A percentile compares a stretch with the other conserved stretches of the same genome.
Conservation (phyloP, 2,888 invertebrate species). For the Sinotaia quadrata region DNA sequence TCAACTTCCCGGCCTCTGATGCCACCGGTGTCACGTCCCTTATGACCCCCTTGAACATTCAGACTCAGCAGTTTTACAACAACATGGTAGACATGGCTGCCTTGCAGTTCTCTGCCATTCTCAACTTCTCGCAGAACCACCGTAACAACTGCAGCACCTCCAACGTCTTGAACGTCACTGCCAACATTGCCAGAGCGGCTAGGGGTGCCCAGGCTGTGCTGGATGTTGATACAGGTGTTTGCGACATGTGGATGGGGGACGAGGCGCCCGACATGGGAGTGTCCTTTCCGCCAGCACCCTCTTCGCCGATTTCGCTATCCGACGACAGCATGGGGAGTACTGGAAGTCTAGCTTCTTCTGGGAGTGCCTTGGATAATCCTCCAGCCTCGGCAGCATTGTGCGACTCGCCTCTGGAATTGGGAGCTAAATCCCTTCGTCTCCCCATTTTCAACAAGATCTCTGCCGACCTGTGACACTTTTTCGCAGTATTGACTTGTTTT, state of each 20-base stretch:
- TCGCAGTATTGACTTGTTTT: too few relatives aligned
- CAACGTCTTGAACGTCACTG: constrained; percentile 2
- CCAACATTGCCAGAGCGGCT: constrained; percentile 1
- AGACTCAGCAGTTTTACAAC: constrained; percentile 47
- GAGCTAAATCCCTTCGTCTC: constrained; percentile 55
- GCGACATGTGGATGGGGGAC: constrained; percentile 1
- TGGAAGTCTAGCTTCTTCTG: constrained; percentile 33
- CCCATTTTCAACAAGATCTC: constrained; percentile 61
- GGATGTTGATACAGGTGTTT: too few relatives aligned
- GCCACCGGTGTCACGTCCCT: constrained; percentile 25
- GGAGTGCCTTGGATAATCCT: constrained; percentile 29
- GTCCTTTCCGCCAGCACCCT: constrained; percentile 42
- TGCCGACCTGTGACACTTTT: constrained; percentile 31
- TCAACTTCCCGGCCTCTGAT: constrained; percentile 38
- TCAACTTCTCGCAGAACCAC: constrained; percentile 31
- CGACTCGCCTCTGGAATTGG: constrained; percentile 56
- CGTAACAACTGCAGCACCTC: constrained; percentile 28
- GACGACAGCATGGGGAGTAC: constrained; percentile 55
- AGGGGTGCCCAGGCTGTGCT: neutral
- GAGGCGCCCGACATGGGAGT: neutral
- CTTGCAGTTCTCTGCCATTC: constrained; percentile 42
- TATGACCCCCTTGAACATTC: constrained; percentile 50
- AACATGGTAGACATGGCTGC: constrained; percentile 42
- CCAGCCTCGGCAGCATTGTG: constrained; percentile 27
- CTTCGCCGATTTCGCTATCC: constrained; percentile 58